Conservation (phyloP, 2,113 vertebrate genomes). For the Morone chrysops region DNA sequence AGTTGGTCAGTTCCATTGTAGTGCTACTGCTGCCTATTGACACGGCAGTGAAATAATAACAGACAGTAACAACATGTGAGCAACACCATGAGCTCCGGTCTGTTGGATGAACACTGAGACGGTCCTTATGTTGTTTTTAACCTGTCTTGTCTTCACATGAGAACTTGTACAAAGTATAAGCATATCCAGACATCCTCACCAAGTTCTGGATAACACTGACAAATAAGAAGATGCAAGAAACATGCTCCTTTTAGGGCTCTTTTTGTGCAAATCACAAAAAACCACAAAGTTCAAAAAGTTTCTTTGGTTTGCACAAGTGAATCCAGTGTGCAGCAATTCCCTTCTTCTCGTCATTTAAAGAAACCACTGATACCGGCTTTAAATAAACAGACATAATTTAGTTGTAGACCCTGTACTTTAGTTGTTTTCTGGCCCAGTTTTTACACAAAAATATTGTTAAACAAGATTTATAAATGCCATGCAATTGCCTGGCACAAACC, state of each 20-base stretch:
- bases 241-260: conserved; percentile 41
- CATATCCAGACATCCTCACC: conserved; percentile 35
- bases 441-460: background rate
- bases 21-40: conserved; percentile 56
- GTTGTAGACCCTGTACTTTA: conserved; percentile 24
- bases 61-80: conserved; percentile 10
- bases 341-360: conserved; percentile 8
- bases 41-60: conserved; percentile 55
- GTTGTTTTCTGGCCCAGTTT: conserved; percentile 10
- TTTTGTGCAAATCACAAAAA: conserved; percentile 73
- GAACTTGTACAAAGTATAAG: conserved; percentile 15
- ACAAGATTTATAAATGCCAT: background rate
- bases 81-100: conserved; percentile 16
- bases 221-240: conserved; percentile 23
- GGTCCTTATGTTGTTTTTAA: conserved; percentile 28
- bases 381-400: background rate
- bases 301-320: conserved; percentile 78
- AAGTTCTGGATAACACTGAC: conserved; percentile 36
- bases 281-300: conserved; percentile 44
- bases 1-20: conserved; percentile 44
- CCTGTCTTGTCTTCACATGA: conserved; percentile 16
- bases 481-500: conserved; percentile 1
- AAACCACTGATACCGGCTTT: conserved; percentile 29
- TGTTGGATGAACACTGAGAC: conserved; percentile 29
- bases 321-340: conserved; percentile 53